phyloP scores from a whole-genome alignment of 2,113 vertebrate species.

The Vidua macroura region DNA sequence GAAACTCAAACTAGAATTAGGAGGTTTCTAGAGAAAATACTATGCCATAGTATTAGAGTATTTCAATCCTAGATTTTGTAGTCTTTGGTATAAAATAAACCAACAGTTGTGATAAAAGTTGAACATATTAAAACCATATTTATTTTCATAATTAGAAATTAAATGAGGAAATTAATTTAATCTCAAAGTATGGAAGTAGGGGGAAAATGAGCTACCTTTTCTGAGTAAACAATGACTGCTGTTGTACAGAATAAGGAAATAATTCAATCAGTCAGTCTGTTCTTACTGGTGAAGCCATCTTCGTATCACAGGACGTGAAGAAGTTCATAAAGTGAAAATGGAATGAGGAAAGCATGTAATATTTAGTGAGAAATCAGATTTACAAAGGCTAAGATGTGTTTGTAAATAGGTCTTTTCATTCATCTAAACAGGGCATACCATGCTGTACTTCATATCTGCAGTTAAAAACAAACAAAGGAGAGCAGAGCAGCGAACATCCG shows the following conservation, averaged over 20 bases:
- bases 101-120: neutral
- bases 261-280: neutral
- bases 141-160: neutral
- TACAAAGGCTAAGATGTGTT: neutral
- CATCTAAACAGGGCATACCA: neutral
- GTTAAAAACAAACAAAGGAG: neutral
- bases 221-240: neutral
- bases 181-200: neutral
- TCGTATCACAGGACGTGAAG: neutral
- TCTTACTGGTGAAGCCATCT: neutral
- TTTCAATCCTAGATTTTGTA: neutral
- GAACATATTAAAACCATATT: neutral
- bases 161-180: neutral
- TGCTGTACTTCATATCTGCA: neutral
- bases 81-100: neutral
- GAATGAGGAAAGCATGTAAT: neutral
- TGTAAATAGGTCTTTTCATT: neutral
- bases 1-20: neutral
- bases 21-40: neutral
- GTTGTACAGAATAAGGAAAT: neutral
- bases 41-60: neutral
- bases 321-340: neutral
- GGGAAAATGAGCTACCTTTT: neutral
- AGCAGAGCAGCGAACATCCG: fast-evolving
- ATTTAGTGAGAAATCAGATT: neutral